Evolutionary conservation across 2,113 vertebrate genomes (phyloP), one percentile per base, ranked within the genome.

Genomic region (Ptilonorhynchus violaceus): DNA sequence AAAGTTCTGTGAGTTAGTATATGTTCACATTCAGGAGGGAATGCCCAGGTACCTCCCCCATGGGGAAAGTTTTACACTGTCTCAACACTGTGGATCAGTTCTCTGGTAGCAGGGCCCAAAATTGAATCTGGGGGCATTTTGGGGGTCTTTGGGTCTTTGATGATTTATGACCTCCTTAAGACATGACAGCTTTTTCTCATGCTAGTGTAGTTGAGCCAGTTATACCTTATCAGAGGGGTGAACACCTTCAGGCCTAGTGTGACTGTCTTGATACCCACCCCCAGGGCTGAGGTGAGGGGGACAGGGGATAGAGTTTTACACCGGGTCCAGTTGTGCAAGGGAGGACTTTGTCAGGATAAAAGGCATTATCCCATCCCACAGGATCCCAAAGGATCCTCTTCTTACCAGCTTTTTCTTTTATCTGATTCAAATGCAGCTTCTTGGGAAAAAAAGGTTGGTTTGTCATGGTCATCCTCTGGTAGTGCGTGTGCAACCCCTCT

Each of bases 1-100:
- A 7, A 64, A n/a, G 12, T 39, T 64, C 9, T 47, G 1, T 39
- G 31, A 20, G 6, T 31, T 72, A 44, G 11, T 35, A 10, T 6
- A 10, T 0, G 0, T 37, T 52, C 23, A 55, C 9, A 18, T 39
- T 39, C 49, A n/a, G 28, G n/a, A 23, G n/a, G 7, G 50, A 64
- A n/a, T 47, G n/a, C 15, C 9, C 22, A 55, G n/a, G n/a, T 25
- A 17, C 33, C 22, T 53, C 5, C 7, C 2, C 22, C 12, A 3
- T 6, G 19, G 11, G 18, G 22, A 11, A 27, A 11, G 6, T 39
- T 73, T 37, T 27, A 13, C 33, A 11, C 27, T 73, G 9, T 19
- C n/a, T 46, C 49, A 55, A n/a, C 18, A 28, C 7, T 15, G 33
- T 21, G 41, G 7, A 28, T 84, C 17, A 11, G 7, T 46, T 53